Base-by-base conservation (phyloP, 2,888 invertebrate species). In the Aradus depressus region DNA sequence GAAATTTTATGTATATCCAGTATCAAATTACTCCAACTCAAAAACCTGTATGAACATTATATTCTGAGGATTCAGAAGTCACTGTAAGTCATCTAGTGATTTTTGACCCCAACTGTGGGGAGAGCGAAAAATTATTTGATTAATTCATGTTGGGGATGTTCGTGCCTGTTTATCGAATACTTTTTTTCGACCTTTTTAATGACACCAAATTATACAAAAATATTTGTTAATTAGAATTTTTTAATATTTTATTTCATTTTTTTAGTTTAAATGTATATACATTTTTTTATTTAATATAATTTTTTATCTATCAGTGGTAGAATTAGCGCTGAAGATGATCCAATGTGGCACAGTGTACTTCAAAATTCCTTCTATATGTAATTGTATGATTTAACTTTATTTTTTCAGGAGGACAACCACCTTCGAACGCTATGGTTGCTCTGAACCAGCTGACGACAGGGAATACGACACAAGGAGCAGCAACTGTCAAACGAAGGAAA, bases 401-500 rank as follows among this genome's bases (percentile, higher is more conserved):
- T n/a, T 37, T 49, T 25, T 10, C 32, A 61, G 86, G 86, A 18
- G 87, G 89, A 14, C 88, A 89, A 62, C 85, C 86, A 12, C 84
- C 88, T 0, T 88, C 88, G 57, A 84, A 81, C 59, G 89, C 89
- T 2, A 88, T 90, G 82, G 85, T 88, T 50, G 83, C 88, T 41
- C 70, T 90, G 53, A 90, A 90, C 68, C 89, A 89, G 68, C 75
- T 90, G 66, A 85, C 85, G 4, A 83, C 85, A 6, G 82, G 83
- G 22, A 68, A 67, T 58, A 67, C 66, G 4, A 61, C 58, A 38
- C 63, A 52, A 58, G 65, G 58, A 54, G 62, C 65, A n/a, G 84
- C 89, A 0, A 91, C 90, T 2, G 89, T 91, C 0, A 92, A 91
- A 65, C 73, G 90, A 60, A 76, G 91, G 60, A 90, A 91, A 69